Percentiles rank a stretch among this genome's conserved stretches.
Evolutionary conservation across 2,113 vertebrate species (phyloP).

Genomic region (Psephotus haematonotus): DNA sequence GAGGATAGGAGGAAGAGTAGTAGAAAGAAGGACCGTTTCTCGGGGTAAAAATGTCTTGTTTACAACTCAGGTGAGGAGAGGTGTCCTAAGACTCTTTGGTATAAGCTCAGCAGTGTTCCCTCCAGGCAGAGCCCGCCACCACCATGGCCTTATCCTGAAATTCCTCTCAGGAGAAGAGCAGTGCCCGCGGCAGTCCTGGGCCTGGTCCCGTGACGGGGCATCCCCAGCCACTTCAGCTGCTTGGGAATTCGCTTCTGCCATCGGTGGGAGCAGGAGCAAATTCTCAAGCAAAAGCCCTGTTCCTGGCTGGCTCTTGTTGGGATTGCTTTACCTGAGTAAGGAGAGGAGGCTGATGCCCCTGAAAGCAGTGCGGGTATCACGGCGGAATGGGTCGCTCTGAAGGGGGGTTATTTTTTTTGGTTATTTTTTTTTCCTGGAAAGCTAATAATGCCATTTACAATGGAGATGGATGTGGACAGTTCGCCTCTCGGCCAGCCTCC

Average conservation of each 20-base stretch:
- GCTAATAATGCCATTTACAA: constrained; percentile 30
- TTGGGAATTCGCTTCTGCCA: not conserved
- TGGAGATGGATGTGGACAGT: constrained; percentile 28
- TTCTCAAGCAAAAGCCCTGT: not conserved
- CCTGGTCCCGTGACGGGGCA: not conserved
- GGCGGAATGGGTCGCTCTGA: not conserved
- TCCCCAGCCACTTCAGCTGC: not conserved
- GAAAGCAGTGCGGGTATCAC: not conserved
- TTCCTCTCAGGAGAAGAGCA: not conserved
- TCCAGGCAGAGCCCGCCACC: not conserved
- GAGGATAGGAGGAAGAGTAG: constrained; percentile 49
- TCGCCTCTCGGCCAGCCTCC: constrained; percentile 22
- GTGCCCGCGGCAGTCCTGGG: not conserved
- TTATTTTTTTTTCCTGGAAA: constrained; percentile 45
- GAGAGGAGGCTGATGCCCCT: constrained; percentile 52
- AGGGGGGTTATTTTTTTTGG: not conserved
- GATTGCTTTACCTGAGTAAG: constrained; percentile 59
- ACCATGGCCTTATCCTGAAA: not conserved
- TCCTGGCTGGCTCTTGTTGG: not conserved
- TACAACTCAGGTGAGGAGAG: constrained; percentile 59
- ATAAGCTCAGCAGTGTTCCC: constrained; percentile 65
- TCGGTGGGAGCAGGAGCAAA: not conserved
- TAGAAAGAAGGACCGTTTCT: constrained; percentile 40
- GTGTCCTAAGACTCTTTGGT: constrained; percentile 80
- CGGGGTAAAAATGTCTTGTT: constrained; percentile 49